Evolutionary conservation across 1,140 invertebrate species (phyloP).

Genomic region (Pseudomyrmex gracilis): DNA sequence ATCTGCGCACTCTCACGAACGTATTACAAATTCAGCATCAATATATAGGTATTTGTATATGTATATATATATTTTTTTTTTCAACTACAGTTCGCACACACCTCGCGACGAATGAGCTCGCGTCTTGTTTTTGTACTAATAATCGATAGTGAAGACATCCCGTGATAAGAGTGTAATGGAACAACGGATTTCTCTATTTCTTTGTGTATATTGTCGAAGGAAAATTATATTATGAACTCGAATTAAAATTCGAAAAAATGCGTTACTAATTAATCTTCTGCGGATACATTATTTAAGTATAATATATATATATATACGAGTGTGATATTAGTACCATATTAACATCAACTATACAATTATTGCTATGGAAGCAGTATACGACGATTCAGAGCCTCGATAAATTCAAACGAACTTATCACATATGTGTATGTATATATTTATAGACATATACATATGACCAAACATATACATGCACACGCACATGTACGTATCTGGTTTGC

Average conservation of each 20-base stretch:
- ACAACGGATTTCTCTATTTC: conserved; percentile 60
- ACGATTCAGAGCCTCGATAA: conserved; percentile 79
- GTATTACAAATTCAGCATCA: conserved; percentile 60
- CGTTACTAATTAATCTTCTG: conserved; percentile 72
- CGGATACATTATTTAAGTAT: conserved; percentile 59
- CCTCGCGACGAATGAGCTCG: conserved; percentile 34
- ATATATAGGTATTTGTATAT: background rate
- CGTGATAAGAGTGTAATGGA: conserved; percentile 59
- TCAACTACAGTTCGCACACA: conserved; percentile 43
- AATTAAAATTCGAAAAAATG: conserved; percentile 78
- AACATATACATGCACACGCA: conserved; percentile 29
- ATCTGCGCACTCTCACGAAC: conserved; percentile 50
- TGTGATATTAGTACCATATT: conserved; percentile 78
- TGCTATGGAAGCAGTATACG: conserved; percentile 83
- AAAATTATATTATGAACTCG: conserved; percentile 79
- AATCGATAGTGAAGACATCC: conserved; percentile 65
- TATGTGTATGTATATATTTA: conserved; percentile 4
- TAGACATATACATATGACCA: conserved; percentile 21
- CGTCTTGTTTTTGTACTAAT: conserved; percentile 56
- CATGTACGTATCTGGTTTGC: conserved; percentile 14
- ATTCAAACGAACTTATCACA: conserved; percentile 79
- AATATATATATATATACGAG: conserved; percentile 53
- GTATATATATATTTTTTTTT: background rate
- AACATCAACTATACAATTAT: conserved; percentile 85
- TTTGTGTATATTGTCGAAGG: conserved; percentile 79